Conservation (phyloP, 2,797 vertebrate species). For the Phaenicophaeus curvirostris region DNA sequence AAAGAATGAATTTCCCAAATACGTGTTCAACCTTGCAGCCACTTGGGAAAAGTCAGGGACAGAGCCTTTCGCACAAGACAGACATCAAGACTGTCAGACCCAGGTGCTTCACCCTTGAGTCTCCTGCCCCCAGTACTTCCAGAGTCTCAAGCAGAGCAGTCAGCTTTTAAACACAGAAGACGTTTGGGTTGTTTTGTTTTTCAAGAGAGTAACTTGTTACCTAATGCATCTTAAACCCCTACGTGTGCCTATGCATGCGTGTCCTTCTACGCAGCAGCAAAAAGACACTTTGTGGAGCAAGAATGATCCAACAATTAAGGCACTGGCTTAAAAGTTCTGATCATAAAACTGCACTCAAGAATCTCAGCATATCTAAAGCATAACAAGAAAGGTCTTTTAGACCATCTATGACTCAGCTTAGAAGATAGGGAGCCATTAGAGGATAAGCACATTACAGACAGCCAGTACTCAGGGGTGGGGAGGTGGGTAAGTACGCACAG, state of each 20-base stretch:
- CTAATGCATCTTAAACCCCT: neutral
- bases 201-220: neutral
- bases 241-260: rapidly evolving
- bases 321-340: neutral
- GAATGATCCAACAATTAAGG: neutral
- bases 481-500: rapidly evolving
- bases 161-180: neutral
- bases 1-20: neutral
- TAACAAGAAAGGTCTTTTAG: neutral
- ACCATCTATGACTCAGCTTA: neutral
- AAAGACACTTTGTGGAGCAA: neutral
- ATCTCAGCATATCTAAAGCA: neutral
- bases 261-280: neutral
- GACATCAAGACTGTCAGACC: neutral
- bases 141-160: neutral
- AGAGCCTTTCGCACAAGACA: neutral
- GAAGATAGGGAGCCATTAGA: neutral
- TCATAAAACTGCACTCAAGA: neutral
- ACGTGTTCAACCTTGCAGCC: neutral
- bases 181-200: neutral
- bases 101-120: neutral
- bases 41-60: neutral
- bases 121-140: neutral
- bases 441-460: neutral
- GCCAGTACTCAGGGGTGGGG: neutral